Evolutionary conservation across 2,797 vertebrate genomes (phyloP).

Genomic region (Gambusia yucatana): DNA sequence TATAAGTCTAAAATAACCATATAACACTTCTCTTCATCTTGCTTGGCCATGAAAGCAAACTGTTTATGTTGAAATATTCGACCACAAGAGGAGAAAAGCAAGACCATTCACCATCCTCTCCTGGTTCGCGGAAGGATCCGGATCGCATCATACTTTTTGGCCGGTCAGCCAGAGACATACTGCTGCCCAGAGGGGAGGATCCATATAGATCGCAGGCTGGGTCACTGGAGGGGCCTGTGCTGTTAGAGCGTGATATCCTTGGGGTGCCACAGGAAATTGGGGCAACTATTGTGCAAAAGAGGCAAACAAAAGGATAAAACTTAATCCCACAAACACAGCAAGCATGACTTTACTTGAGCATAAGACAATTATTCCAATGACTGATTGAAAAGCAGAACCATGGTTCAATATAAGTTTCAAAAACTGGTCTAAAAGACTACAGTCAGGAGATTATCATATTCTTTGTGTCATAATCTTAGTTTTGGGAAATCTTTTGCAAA

Average conservation of each 20-base stretch:
- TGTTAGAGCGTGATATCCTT: constrained; percentile 97
- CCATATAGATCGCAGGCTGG: constrained; percentile 91
- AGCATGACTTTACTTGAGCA: constrained; percentile 6
- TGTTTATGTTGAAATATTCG: constrained; percentile 8
- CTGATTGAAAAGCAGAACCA: constrained; percentile 61
- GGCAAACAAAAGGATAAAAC: constrained; percentile 14
- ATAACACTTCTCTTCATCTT: background rate
- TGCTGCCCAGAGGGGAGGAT: constrained; percentile 94
- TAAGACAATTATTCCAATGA: constrained; percentile 50
- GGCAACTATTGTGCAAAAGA: constrained; percentile 79
- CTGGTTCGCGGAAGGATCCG: constrained; percentile 95
- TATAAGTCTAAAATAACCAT: constrained; percentile 24
- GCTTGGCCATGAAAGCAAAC: constrained; percentile 18
- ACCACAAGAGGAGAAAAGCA: constrained; percentile 11
- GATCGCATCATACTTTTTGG: constrained; percentile 97
- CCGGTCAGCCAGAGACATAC: constrained; percentile 92
- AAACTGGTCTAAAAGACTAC: background rate
- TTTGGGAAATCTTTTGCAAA: constrained; percentile 21
- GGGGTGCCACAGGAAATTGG: constrained; percentile 84
- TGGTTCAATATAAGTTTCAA: constrained; percentile 41
- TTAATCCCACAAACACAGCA: constrained; percentile 10
- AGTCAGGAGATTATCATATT: background rate
- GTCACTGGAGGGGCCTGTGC: constrained; percentile 92
- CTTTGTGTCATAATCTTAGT: background rate
- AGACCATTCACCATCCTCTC: constrained; percentile 90